Base-by-base conservation (phyloP, 2,797 vertebrate genomes). In the Sarcophilus harrisii region DNA sequence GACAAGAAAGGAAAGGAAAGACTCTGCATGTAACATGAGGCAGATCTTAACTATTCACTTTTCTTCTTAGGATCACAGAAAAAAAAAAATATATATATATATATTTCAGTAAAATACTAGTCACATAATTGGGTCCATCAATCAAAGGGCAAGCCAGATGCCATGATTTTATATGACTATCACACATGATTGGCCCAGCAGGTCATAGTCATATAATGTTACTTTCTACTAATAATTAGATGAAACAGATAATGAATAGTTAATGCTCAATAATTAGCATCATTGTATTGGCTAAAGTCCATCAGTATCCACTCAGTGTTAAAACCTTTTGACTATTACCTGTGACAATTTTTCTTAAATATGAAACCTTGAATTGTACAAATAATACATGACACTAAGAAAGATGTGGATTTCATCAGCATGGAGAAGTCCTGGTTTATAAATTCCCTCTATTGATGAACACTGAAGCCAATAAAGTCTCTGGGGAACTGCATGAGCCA, bases 271-370 rank as follows among this genome's bases (percentile, higher is more conserved):
- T 94, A 52, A 92, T 95, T 94, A 92, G 59, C 57, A 94, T 92
- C 57, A 58, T 54, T 90, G 58, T 5, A 97, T 92, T 95, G 73
- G 73, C 21, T 27, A 81, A 81, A 81, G 49, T 38, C 38, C 29
- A 93, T 29, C 73, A 24, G 52, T 29, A 38, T 58, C 57, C n/a
- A 92, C 38, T 52, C 58, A 24, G 55, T 62, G 14, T 87, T 81
- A 10, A 93, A n/a, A 60, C 91, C 62, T 55, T 89, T 49, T 24
- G 54, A 38, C 92, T 58, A 90, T 38, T 92, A 92, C 95, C 52
- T 66, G 94, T 29, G 59, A 92, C 28, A 96, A 81, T 96, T 96
- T 97, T 93, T 16, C 59, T 94, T 93, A 98, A 91, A 92, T 57
- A 58, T 94, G 30, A 96, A 97, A 96, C 28, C 38, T 94, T 87